These are phyloP conservation scores for Phyllotreta striolata DNA, from an alignment of 2,888 invertebrate species.

Conservation along the genomic window DNA sequence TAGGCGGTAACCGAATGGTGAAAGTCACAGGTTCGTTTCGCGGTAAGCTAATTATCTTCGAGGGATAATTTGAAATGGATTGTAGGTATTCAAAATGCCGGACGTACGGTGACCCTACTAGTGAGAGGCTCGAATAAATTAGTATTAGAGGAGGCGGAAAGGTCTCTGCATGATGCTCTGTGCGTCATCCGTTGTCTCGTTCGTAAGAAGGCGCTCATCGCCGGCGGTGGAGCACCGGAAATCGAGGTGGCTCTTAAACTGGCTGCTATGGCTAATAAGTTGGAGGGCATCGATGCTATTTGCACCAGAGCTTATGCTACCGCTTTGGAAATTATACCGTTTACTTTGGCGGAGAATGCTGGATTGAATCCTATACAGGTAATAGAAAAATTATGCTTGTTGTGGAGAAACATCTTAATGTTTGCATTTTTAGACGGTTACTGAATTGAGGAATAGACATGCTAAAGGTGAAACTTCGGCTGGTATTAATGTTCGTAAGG, in stretches of 20 bases:
- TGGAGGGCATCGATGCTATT: constrained; percentile 93
- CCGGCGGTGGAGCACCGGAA: constrained; percentile 98
- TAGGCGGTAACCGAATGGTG: constrained; percentile 89
- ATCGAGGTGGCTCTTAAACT: constrained; percentile 90
- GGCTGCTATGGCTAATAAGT: constrained; percentile 80
- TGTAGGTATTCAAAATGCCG: constrained; percentile 75
- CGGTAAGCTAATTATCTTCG: background rate
- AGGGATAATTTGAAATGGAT: constrained; percentile 14
- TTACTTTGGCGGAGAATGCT: constrained; percentile 90
- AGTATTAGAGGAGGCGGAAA: constrained; percentile 81
- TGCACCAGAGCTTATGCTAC: constrained; percentile 95
- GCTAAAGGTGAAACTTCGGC: constrained; percentile 85
- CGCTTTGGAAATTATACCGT: constrained; percentile 93
- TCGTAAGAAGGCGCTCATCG: constrained; percentile 88
- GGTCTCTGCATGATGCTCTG: constrained; percentile 84
- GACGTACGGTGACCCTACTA: constrained; percentile 90
- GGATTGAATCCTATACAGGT: constrained; percentile 61
- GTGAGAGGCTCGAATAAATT: constrained; percentile 89
- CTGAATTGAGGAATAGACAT: constrained; percentile 93
- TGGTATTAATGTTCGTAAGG: constrained; percentile 97
- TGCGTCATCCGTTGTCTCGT: constrained; percentile 96
- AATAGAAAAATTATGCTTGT: constrained; percentile 22
- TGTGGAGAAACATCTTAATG: background rate
- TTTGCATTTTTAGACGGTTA: constrained; percentile 74
- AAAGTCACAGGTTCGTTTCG: constrained; percentile 64